Evolutionary conservation across 2,113 vertebrate genomes (phyloP), one percentile per base, ranked within the genome.

Genomic region (Hemibates koningsi): DNA sequence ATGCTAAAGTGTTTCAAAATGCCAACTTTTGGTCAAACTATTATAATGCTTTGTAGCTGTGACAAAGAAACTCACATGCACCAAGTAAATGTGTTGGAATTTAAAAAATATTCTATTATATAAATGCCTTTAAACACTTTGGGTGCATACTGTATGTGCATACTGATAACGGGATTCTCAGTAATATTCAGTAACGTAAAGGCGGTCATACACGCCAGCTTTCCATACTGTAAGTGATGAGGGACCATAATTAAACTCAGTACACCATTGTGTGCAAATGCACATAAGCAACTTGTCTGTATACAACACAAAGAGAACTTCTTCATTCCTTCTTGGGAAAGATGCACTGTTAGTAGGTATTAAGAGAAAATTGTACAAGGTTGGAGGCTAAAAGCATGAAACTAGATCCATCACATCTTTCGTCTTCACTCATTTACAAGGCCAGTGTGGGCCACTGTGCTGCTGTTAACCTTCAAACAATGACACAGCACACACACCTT

Each of bases 381-480:
- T 57, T 84, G 24, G 11, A 79, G 16, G 27, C 45, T 21, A 6
- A 66, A 82, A 63, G 50, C n/a, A 80, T 29, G 7, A 66, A 68
- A 68, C 48, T 14, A 29, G 10, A 91, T 84, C n/a, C 3, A 68
- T 79, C 54, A 57, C 19, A 68, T 27, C 32, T 27, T 71, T 36
- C 17, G 24, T 21, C n/a, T 4, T 81, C 80, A 82, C 79, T 90
- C 71, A 81, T 88, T 89, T 83, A 43, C 14, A 82, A 52, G 53
- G 53, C 57, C 79, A 86, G 16, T 38, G 8, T 87, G 82, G n/a
- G 80, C 48, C 76, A 85, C 13, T 80, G 29, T 56, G 48, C 36
- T 68, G 16, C 81, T n/a, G 9, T 48, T 92, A 79, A 95, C 91
- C 90, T 94, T 95, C 89, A 92, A 66, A 89, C 89, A 93, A 91